Evolutionary conservation across 2,797 vertebrate genomes (phyloP), one percentile per base, ranked within the genome.

Genomic region (Cottoperca gobio): DNA sequence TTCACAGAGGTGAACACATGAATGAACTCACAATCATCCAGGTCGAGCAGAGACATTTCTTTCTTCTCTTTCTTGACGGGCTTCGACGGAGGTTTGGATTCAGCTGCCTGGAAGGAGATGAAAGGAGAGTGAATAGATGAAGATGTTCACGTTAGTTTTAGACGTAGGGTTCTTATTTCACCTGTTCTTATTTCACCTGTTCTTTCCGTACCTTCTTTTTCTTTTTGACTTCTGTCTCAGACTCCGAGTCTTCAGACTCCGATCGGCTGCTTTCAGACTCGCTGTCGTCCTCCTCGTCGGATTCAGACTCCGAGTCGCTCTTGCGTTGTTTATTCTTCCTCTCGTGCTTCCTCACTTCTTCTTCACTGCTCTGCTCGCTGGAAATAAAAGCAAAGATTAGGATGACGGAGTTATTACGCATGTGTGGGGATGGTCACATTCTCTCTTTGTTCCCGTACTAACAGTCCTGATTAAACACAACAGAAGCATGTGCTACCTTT

Each of bases 1-100:
- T 28, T 3, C 3, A 23, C 19, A 37, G 31, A 23, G 4, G n/a
- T 39, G 12, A 53, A 73, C n/a, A n/a, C n/a, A n/a, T 8, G 31
- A 33, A 33, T 43, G 43, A n/a, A 55, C 97, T 97, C 90, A 99
- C 98, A 99, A 67, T 99, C 98, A 79, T 99, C 98, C 13, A 99
- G 94, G 84, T 99, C 98, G 0, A 99, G 96, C 61, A 99, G 91
- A 66, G 98, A 99, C 93, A 99, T 96, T 91, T 99, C 98, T 85
- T 97, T 94, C 64, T 96, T 94, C 85, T 84, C 93, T 61, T 92
- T 94, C 86, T 93, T 94, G 85, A 89, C 73, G 0, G 92, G 86
- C 81, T 95, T 97, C 3, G 92, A 54, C 3, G 89, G 59, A 42
- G 92, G 91, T 89, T 95, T 97, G 52, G 94, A 89, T 54, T 90